phyloP scores from a whole-genome alignment of 2,113 vertebrate species.

The Xiphorhynchus elegans region DNA sequence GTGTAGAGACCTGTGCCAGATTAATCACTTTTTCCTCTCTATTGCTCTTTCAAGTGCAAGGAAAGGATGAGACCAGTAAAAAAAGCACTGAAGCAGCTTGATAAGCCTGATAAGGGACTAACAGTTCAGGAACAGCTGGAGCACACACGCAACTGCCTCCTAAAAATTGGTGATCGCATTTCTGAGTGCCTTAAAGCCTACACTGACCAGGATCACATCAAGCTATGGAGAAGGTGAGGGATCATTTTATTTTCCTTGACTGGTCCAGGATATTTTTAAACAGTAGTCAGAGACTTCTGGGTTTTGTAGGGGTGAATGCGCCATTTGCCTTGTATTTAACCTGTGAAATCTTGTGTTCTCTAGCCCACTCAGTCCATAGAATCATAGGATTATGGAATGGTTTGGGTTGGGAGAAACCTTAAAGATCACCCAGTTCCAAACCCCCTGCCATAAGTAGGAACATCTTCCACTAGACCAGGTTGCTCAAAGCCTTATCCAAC shows the following conservation, averaged over 20 bases:
- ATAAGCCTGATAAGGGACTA: constrained; percentile 95
- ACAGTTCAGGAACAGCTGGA: constrained; percentile 94
- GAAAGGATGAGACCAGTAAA: constrained; percentile 98
- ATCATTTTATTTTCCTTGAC: neutral
- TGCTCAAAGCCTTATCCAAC: neutral
- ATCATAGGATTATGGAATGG: neutral
- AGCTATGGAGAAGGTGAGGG: constrained; percentile 90
- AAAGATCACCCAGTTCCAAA: neutral
- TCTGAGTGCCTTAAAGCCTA: constrained; percentile 97
- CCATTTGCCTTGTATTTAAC: neutral
- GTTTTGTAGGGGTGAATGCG: neutral
- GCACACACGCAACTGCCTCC: constrained; percentile 93
- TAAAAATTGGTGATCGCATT: constrained; percentile 97
- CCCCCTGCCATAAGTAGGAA: neutral
- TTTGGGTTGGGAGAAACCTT: neutral
- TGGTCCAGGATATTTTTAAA: neutral
- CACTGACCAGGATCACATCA: constrained; percentile 91
- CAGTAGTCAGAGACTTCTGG: neutral
- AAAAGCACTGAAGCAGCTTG: constrained; percentile 96
- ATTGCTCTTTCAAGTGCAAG: constrained; percentile 84
- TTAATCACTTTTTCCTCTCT: neutral
- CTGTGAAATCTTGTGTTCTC: neutral
- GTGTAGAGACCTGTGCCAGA: neutral
- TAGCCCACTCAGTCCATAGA: neutral
- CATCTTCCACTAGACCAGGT: neutral